Base-by-base conservation (phyloP, 2,888 invertebrate species). In the Sialis fuliginosa region DNA sequence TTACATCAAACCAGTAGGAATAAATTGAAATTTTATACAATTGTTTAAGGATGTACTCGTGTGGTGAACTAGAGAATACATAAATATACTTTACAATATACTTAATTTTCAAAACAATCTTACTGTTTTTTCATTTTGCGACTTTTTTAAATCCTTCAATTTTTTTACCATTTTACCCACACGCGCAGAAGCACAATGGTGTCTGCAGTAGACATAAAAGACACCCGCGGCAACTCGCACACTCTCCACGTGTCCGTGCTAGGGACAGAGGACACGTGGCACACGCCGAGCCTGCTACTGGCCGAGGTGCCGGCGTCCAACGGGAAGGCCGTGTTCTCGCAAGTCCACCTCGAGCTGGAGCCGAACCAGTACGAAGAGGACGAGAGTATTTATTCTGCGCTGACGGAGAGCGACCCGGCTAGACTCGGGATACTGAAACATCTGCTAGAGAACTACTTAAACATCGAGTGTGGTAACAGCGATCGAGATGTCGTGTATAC, bases 191-290 rank as follows among this genome's bases (percentile, higher is more conserved):
- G 57, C 56, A 22, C 48, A 40, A 65, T 64, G 10, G 65, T 65
- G 5, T 62, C 64, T 4, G 57, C 56, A 2, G 65, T 65, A 4
- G 64, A 65, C 49, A 57, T 66, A 33, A 58, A 62, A 48, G 63
- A 64, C 48, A 59, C 58, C 48, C 51, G 48, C 7, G 79, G 79
- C 45, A 73, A 74, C 49, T 70, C 71, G 2, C 81, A 86, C 58
- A 77, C 77, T 53, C 64, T 88, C 51, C 77, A 82, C 55, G 81
- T 88, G 6, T 76, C 82, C 58, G 79, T 87, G 32, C 65, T 88
- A 48, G 87, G 86, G 1, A 80, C 81, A 0, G 88, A 88, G 57
- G 87, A 88, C 61, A 88, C 86, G 0, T 88, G 88, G 87, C 81
- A 87, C 48, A 87, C 87, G 0, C 88, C 88, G 1, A 86, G 86